These are phyloP conservation scores for Dromius quadrimaculatus DNA, from an alignment of 2,888 invertebrate genomes.

Conservation along the genomic window DNA sequence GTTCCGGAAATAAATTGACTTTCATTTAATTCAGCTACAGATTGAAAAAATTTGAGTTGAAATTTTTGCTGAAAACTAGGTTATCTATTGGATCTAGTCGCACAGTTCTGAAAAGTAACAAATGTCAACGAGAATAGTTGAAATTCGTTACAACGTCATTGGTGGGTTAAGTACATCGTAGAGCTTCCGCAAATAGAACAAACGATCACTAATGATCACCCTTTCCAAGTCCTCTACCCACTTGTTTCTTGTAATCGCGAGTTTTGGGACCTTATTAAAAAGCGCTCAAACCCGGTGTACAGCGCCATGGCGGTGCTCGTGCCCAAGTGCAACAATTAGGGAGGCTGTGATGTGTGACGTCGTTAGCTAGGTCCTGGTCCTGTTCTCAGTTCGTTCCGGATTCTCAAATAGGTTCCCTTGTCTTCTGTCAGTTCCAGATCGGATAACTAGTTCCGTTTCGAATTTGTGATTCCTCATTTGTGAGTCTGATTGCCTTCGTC, in stretches of 20 bases:
- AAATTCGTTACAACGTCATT: too few relatives aligned
- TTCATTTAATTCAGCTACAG: too few relatives aligned
- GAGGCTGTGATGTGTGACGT: constrained; percentile 50
- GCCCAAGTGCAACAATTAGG: constrained; percentile 46
- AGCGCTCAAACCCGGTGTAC: constrained; percentile 42
- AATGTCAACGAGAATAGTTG: too few relatives aligned
- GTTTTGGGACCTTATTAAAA: constrained; percentile 49
- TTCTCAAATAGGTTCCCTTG: background rate
- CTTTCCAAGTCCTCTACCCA: constrained; percentile 37
- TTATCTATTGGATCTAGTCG: too few relatives aligned
- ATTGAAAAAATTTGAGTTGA: too few relatives aligned
- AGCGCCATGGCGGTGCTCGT: constrained; percentile 5
- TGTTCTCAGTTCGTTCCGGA: background rate
- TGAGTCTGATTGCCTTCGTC: constrained; percentile 10
- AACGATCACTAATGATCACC: constrained; percentile 45
- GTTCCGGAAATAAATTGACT: too few relatives aligned
- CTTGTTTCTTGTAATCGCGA: constrained; percentile 44
- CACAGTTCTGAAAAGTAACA: too few relatives aligned
- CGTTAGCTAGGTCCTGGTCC: constrained; percentile 26
- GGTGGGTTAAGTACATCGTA: background rate
- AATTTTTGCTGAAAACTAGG: too few relatives aligned
- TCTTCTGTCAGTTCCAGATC: constrained; percentile 26
- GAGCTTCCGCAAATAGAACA: constrained; percentile 31
- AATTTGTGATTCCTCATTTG: constrained; percentile 11
- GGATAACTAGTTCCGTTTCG: constrained; percentile 15